Evolutionary conservation across 2,113 vertebrate genomes (phyloP).

Genomic region (Fregata magnificens): DNA sequence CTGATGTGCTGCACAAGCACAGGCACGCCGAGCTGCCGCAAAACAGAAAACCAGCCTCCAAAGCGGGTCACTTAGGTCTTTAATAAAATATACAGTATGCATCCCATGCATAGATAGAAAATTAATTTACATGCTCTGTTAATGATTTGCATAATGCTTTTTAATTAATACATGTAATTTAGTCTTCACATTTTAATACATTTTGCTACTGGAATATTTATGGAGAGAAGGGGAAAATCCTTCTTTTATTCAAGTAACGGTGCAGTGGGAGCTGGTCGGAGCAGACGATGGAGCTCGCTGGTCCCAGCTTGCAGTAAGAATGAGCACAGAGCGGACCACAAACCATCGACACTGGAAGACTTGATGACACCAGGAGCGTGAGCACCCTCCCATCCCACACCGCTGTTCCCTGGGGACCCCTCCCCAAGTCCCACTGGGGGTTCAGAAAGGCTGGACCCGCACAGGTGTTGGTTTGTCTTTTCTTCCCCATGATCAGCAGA

Average conservation of each 20-base stretch:
- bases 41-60: not conserved
- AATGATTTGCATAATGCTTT: constrained; percentile 66
- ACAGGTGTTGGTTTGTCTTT: not conserved
- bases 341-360: constrained; percentile 19
- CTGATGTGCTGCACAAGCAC: fast-evolving
- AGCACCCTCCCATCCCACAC: not conserved
- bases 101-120: constrained; percentile 72
- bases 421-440: not conserved
- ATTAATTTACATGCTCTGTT: constrained; percentile 65
- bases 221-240: constrained; percentile 41
- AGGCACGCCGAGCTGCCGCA: fast-evolving
- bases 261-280: not conserved
- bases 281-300: not conserved
- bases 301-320: not conserved
- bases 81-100: constrained; percentile 73
- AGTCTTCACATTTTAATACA: constrained; percentile 44
- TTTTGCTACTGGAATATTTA: constrained; percentile 62
- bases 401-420: not conserved
- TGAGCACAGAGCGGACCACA: not conserved
- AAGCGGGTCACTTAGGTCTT: constrained; percentile 31
- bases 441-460: not conserved
- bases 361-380: not conserved
- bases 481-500: not conserved
- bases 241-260: constrained; percentile 59
- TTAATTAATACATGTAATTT: constrained; percentile 30